Evolutionary conservation across 2,888 invertebrate genomes (phyloP).

Genomic region (Noctuana brunneofusca): DNA sequence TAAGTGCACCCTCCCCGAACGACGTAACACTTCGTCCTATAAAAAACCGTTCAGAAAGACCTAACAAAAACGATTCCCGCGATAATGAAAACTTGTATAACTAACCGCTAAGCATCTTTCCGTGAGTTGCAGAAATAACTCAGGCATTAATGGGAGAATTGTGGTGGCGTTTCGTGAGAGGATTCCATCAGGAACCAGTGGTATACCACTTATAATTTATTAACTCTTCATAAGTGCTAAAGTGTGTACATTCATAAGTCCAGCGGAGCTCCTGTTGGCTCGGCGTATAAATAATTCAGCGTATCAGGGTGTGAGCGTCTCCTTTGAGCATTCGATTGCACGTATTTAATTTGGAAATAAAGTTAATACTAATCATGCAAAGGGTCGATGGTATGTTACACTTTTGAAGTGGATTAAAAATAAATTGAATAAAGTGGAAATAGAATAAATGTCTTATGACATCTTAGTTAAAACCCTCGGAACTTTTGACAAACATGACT

Average conservation of each 20-base stretch:
- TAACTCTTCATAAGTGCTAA: slow-evolving; percentile 79
- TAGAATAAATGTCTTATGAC: too few relatives aligned
- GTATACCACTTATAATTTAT: slow-evolving; percentile 66
- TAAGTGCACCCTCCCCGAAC: slow-evolving; percentile 32
- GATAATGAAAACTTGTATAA: slow-evolving; percentile 51
- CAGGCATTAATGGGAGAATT: slow-evolving; percentile 34
- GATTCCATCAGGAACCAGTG: slow-evolving; percentile 54
- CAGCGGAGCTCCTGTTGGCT: slow-evolving; percentile 60
- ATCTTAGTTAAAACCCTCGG: too few relatives aligned
- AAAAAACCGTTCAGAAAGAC: slow-evolving; percentile 32
- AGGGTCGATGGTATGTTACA: too few relatives aligned
- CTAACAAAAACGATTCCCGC: slow-evolving; percentile 34
- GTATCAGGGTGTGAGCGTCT: slow-evolving; percentile 47
- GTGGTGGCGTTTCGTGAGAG: slow-evolving; percentile 58
- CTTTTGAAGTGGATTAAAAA: too few relatives aligned
- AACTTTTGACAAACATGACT: too few relatives aligned
- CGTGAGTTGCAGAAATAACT: slow-evolving; percentile 57
- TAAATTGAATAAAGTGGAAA: too few relatives aligned
- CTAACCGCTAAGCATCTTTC: slow-evolving; percentile 48
- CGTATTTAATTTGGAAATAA: slow-evolving; percentile 56
- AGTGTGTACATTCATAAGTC: slow-evolving; percentile 76
- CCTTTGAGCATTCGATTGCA: slow-evolving; percentile 57
- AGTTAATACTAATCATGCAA: slow-evolving; percentile 48
- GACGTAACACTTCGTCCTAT: slow-evolving; percentile 29
- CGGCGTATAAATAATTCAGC: slow-evolving; percentile 72